Evolutionary conservation across 2,797 vertebrate genomes (phyloP).

Genomic region (Melanotaenia trifasciata): DNA sequence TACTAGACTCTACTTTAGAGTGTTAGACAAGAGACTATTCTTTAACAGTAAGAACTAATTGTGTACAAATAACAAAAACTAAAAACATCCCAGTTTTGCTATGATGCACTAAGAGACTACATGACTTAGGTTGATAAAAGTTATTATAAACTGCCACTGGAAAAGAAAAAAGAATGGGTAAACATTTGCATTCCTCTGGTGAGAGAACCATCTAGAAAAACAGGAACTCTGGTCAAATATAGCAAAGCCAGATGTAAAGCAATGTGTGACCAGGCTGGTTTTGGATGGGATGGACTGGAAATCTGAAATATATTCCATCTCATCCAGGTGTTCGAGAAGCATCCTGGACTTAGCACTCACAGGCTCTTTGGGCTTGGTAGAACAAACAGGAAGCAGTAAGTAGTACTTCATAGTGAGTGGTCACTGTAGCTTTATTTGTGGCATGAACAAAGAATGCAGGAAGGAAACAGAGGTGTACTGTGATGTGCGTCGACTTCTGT

Average conservation of each 20-base stretch:
- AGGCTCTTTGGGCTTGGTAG: constrained; percentile 33
- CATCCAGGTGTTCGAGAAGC: constrained; percentile 57
- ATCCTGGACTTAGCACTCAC: constrained; percentile 16
- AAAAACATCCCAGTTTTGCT: neutral
- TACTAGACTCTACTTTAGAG: neutral
- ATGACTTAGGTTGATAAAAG: neutral
- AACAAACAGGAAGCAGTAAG: constrained; percentile 75
- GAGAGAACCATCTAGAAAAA: constrained; percentile 51
- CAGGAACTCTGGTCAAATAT: constrained; percentile 66
- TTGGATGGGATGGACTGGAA: constrained; percentile 53
- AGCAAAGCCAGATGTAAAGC: constrained; percentile 54
- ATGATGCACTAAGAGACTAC: constrained; percentile 10
- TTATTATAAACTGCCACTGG: constrained; percentile 6
- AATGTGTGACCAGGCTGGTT: constrained; percentile 35
- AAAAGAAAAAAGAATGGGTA: constrained; percentile 22
- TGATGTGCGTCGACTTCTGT: constrained; percentile 23
- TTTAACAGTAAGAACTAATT: neutral
- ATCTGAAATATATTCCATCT: constrained; percentile 30
- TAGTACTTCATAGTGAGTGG: constrained; percentile 36
- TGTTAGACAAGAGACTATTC: constrained; percentile 1
- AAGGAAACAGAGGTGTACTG: constrained; percentile 35
- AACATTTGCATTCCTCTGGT: constrained; percentile 55
- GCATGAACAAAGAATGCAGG: constrained; percentile 17
- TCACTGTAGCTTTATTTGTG: constrained; percentile 42
- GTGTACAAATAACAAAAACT: constrained; percentile 14